Percentiles rank a stretch among this genome's conserved stretches.
phyloP scores from a whole-genome alignment of 1,140 invertebrate genomes.

The Spodoptera litura region DNA sequence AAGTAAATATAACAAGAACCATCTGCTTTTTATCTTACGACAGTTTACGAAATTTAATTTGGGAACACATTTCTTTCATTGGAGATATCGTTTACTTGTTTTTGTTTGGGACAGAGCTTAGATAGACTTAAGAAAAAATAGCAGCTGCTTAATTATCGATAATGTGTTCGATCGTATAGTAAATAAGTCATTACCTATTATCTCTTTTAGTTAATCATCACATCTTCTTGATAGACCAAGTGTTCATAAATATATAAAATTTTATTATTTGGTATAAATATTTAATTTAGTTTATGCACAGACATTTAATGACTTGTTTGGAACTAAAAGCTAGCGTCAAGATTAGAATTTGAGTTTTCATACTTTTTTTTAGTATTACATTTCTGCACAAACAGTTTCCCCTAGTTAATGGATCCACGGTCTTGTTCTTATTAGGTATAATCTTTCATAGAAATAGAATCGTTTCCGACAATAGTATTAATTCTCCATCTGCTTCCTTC shows the following conservation, averaged over 20 bases:
- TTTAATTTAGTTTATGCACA: no score
- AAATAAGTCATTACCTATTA: no score
- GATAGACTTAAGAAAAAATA: background rate
- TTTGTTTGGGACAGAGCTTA: background rate
- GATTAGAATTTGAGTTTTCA: no score
- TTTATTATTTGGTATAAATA: no score
- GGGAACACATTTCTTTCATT: conserved; percentile 23
- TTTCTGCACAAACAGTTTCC: no score
- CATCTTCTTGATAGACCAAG: no score
- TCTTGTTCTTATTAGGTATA: background rate
- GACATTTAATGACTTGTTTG: no score
- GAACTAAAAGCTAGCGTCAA: no score
- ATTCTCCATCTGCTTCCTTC: conserved; percentile 12
- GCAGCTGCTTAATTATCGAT: conserved; percentile 2
- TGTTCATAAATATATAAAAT: no score
- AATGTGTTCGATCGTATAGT: no score
- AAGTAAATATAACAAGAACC: conserved; percentile 32
- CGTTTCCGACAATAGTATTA: background rate
- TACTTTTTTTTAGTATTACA: background rate
- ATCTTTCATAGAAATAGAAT: background rate
- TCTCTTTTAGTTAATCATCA: no score
- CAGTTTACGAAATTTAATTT: conserved; percentile 14
- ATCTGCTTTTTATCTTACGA: conserved; percentile 38
- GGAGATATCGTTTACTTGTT: background rate
- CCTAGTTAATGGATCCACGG: background rate